Evolutionary conservation across 2,797 vertebrate genomes (phyloP).

Genomic region (Gambusia yucatana): DNA sequence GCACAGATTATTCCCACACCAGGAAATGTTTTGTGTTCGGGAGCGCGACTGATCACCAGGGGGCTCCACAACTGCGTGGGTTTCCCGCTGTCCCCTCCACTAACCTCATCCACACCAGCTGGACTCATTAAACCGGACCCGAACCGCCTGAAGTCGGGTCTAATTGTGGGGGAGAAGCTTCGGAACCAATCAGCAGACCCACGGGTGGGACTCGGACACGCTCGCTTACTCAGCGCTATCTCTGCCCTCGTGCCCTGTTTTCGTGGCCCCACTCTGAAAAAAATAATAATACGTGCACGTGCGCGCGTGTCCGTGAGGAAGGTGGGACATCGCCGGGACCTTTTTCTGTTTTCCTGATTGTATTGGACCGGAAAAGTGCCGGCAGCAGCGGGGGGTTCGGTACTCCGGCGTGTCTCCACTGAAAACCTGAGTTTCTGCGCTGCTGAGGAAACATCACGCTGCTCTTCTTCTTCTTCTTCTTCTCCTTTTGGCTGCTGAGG

Average conservation of each 20-base stretch:
- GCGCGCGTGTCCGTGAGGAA: constrained; percentile 21
- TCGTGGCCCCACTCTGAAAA: background rate
- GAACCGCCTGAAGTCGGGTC: background rate
- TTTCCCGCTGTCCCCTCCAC: background rate
- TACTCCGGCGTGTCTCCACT: constrained; percentile 5
- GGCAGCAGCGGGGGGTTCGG: constrained; percentile 7
- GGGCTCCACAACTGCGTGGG: constrained; percentile 11
- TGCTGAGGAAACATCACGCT: constrained; percentile 35
- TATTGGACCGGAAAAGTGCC: constrained; percentile 27
- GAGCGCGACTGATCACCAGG: constrained; percentile 5
- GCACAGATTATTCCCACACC: background rate
- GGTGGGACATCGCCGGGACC: constrained; percentile 12
- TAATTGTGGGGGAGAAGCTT: background rate
- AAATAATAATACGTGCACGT: constrained; percentile 6
- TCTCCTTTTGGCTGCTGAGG: background rate
- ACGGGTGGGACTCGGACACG: constrained; percentile 1
- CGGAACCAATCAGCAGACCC: constrained; percentile 1
- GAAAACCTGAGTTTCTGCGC: background rate
- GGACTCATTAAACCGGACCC: background rate
- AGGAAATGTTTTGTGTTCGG: background rate
- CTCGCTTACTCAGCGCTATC: constrained; percentile 14
- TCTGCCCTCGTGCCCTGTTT: constrained; percentile 20
- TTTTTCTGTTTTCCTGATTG: background rate
- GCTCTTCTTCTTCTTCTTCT: background rate
- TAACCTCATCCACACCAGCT: background rate